These are phyloP conservation scores for Lithophane ornitopus DNA, from an alignment of 2,888 invertebrate genomes.

Conservation along the genomic window DNA sequence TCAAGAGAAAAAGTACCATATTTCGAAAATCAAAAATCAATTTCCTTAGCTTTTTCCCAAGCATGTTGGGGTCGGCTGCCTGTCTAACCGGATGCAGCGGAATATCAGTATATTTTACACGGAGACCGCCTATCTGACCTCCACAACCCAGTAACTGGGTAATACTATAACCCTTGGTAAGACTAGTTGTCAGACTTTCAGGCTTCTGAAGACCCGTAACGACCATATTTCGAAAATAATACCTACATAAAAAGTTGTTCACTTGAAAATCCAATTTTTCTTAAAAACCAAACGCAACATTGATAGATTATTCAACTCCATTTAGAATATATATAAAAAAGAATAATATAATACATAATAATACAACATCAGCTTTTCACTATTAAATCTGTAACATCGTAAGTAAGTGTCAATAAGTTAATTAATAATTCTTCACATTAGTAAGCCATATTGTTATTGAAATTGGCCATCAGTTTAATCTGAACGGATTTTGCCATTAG, in stretches of 20 bases:
- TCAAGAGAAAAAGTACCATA: background rate
- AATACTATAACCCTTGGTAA: background rate
- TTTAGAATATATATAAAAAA: background rate
- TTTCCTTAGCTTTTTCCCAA: background rate
- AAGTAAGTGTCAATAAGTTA: conserved; percentile 25
- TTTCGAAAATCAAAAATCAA: background rate
- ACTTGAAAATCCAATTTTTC: no score
- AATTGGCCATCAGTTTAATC: conserved; percentile 54
- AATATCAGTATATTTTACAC: background rate
- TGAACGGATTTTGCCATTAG: conserved; percentile 70
- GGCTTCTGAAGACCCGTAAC: background rate
- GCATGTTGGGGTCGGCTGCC: background rate
- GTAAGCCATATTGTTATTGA: conserved; percentile 58
- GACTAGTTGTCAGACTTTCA: background rate
- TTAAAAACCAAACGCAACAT: background rate
- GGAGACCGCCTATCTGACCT: background rate
- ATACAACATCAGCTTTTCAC: background rate
- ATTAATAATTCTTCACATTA: conserved; percentile 60
- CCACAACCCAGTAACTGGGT: background rate
- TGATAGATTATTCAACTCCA: background rate
- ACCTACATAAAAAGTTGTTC: no score
- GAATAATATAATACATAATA: no score
- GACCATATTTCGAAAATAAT: no score
- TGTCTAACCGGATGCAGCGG: background rate
- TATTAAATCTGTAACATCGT: conserved; percentile 22